Conservation (phyloP, 2,888 invertebrate species). For the Mythimna vitellina region DNA sequence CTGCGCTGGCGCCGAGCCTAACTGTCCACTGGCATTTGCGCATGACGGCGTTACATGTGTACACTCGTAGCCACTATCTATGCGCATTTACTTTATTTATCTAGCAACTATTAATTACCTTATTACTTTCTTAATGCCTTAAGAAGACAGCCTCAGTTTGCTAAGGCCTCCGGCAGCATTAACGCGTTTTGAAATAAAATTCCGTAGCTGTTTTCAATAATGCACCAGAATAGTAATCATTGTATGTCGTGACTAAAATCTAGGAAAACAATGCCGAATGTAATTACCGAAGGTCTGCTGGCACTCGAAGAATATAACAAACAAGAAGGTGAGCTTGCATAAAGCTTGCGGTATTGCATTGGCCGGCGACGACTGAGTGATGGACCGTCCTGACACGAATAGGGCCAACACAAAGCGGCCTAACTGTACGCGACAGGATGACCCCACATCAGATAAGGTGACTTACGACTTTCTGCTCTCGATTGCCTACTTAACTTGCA, state of each 20-base stretch:
- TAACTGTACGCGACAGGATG: constrained; percentile 86
- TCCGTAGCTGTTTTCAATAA: constrained; percentile 25
- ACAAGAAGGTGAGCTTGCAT: constrained; percentile 68
- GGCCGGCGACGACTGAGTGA: constrained; percentile 74
- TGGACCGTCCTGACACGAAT: constrained; percentile 83
- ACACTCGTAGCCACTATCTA: constrained; percentile 61
- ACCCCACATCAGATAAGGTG: constrained; percentile 78
- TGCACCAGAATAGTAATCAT: constrained; percentile 20
- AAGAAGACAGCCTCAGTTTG: constrained; percentile 11
- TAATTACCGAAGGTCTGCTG: constrained; percentile 56
- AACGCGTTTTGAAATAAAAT: constrained; percentile 14
- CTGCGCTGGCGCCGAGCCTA: constrained; percentile 86
- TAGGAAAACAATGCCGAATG: constrained; percentile 51
- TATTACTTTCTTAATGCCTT: constrained; percentile 34
- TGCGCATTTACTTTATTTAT: constrained; percentile 59
- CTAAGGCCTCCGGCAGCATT: background rate
- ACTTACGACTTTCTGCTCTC: constrained; percentile 74
- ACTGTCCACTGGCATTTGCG: constrained; percentile 87
- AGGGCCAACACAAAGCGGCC: constrained; percentile 80
- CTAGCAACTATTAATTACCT: constrained; percentile 53
- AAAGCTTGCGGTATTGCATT: constrained; percentile 79
- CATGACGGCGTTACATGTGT: constrained; percentile 73
- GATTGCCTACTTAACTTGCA: constrained; percentile 69
- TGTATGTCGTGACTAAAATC: constrained; percentile 39
- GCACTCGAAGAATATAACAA: constrained; percentile 57